Percentiles rank a stretch among this genome's conserved stretches.
phyloP scores from a whole-genome alignment of 2,113 vertebrate species.

The Chionis minor region DNA sequence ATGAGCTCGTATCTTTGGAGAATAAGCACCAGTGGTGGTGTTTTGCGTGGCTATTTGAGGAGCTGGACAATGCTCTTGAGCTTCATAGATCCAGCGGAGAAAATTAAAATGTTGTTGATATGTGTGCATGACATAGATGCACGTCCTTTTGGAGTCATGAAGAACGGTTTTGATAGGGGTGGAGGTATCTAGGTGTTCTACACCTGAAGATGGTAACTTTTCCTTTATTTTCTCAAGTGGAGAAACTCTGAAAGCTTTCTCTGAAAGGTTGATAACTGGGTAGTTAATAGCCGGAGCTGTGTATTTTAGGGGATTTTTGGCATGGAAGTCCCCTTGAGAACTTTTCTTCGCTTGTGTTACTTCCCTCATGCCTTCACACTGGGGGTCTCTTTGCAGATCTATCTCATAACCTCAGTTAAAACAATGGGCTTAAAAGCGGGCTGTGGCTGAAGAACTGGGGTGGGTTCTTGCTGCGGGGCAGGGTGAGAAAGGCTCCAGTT shows the following conservation, averaged over 20 bases:
- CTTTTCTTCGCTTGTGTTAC: not conserved
- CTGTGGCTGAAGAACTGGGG: not conserved
- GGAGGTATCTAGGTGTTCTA: not conserved
- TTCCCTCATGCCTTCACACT: not conserved
- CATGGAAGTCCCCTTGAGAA: not conserved
- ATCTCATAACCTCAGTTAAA: not conserved
- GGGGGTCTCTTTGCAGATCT: not conserved
- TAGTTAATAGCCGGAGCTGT: not conserved
- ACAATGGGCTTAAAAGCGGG: rapidly evolving
- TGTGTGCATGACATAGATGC: rapidly evolving
- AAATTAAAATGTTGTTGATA: not conserved
- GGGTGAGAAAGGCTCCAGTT: not conserved
- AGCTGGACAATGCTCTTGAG: not conserved
- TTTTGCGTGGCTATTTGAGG: not conserved
- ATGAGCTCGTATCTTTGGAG: not conserved
- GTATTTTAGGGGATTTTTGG: slow-evolving; percentile 2
- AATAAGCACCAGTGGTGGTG: not conserved
- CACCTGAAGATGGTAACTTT: not conserved
- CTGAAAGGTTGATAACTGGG: not conserved
- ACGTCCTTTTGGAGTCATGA: rapidly evolving
- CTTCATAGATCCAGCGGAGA: rapidly evolving
- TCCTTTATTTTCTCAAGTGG: not conserved
- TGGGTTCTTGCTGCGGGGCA: not conserved
- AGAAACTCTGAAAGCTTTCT: not conserved
- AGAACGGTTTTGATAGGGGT: not conserved